phyloP scores from a whole-genome alignment of 1,140 invertebrate species.

The Sarcophaga bullata region DNA sequence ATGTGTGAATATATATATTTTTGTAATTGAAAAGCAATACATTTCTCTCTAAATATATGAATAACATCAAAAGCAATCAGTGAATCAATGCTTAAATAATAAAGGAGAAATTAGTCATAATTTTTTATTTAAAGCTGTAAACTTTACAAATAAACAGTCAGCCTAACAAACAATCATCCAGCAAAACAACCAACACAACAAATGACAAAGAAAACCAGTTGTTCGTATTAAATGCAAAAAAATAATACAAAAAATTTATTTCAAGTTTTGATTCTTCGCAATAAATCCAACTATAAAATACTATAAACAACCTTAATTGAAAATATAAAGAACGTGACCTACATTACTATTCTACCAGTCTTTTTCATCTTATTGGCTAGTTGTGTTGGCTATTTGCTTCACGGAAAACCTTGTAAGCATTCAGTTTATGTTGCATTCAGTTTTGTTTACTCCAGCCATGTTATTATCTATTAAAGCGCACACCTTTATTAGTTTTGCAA shows the following conservation, averaged over 20 bases:
- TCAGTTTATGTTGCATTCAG: no score
- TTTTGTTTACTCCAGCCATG: no score
- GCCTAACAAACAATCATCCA: no score
- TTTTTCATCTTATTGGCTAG: no score
- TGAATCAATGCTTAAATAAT: not conserved
- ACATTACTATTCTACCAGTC: not conserved
- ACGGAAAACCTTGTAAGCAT: no score
- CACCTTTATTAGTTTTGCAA: conserved; percentile 7
- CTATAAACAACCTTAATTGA: conserved; percentile 20
- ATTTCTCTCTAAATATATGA: not conserved
- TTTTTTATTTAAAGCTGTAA: no score
- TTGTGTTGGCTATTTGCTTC: no score
- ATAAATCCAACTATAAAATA: not conserved
- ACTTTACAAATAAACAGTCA: no score
- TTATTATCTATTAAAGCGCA: not conserved
- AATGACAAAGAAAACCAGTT: conserved; percentile 5
- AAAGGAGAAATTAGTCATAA: not conserved
- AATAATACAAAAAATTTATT: not conserved
- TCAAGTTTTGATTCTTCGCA: not conserved
- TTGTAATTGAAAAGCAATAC: no score
- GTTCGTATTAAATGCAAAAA: not conserved
- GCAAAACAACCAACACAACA: not conserved
- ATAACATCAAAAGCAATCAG: not conserved
- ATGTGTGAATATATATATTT: no score
- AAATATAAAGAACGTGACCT: conserved; percentile 15